A percentile compares a stretch with the other conserved stretches of the same genome.
phyloP scores from a whole-genome alignment of 2,797 vertebrate genomes.

The Apogon hyalosoma region DNA sequence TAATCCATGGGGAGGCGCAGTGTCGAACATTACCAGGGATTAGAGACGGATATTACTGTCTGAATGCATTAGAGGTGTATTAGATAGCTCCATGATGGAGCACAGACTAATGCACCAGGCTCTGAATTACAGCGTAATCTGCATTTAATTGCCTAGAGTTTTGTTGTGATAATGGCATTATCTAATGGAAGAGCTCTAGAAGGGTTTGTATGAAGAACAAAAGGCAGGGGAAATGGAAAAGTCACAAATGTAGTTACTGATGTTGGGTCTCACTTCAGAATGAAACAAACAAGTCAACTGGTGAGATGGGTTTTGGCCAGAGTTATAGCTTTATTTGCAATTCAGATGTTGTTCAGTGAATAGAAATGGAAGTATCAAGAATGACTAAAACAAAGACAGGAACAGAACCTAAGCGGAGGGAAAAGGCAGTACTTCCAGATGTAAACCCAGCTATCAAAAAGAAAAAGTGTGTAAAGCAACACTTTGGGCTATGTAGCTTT shows the following conservation, averaged over 20 bases:
- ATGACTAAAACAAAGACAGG: conserved; percentile 4
- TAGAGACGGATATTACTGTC: conserved; percentile 78
- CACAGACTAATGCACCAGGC: conserved; percentile 77
- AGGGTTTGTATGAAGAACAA: conserved; percentile 57
- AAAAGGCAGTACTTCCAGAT: background rate
- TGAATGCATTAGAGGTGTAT: conserved; percentile 82
- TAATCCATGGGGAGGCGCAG: conserved; percentile 76
- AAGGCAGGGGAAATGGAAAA: conserved; percentile 51
- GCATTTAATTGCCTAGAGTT: conserved; percentile 81
- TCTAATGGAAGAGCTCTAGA: conserved; percentile 73
- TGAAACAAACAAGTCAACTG: conserved; percentile 29
- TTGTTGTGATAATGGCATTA: conserved; percentile 79
- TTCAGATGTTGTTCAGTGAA: conserved; percentile 14
- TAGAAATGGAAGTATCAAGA: conserved; percentile 31
- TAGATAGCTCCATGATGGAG: conserved; percentile 76
- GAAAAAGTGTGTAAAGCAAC: too few species aligned
- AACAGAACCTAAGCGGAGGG: conserved; percentile 6
- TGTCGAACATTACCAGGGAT: conserved; percentile 78
- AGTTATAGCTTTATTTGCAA: conserved; percentile 13
- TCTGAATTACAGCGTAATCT: conserved; percentile 78
- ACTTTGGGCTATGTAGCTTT: background rate
- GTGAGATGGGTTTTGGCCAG: conserved; percentile 15
- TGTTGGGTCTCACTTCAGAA: conserved; percentile 39
- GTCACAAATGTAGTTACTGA: conserved; percentile 39
- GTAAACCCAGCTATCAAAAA: background rate